Percentiles rank a stretch among this genome's conserved stretches.
These are phyloP conservation scores for Leptura quadrifasciata DNA, from an alignment of 2,888 invertebrate species.

Conservation along the genomic window DNA sequence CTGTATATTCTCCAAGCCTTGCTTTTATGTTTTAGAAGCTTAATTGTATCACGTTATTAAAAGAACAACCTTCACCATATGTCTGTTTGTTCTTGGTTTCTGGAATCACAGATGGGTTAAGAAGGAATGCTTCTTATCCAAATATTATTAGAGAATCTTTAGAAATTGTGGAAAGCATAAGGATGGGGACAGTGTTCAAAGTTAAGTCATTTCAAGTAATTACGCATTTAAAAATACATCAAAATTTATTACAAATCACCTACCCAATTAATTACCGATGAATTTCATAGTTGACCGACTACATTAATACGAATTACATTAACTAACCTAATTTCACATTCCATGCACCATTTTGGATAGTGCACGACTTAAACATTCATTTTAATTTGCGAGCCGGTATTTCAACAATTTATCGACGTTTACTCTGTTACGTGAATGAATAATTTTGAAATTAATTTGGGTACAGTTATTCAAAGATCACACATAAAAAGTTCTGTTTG, in stretches of 20 bases:
- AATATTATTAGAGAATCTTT: too few relatives aligned
- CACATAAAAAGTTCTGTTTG: neutral
- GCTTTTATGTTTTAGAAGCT: too few relatives aligned
- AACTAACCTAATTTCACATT: neutral
- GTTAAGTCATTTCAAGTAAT: too few relatives aligned
- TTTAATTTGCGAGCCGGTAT: neutral
- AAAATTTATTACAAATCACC: neutral
- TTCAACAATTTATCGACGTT: neutral
- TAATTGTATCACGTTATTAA: too few relatives aligned
- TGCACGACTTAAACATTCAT: neutral
- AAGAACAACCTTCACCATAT: too few relatives aligned
- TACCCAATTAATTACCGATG: neutral
- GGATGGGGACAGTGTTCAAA: too few relatives aligned
- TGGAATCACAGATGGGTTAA: too few relatives aligned
- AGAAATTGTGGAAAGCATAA: too few relatives aligned
- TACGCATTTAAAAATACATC: too few relatives aligned
- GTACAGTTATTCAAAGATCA: neutral
- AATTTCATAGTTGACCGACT: neutral
- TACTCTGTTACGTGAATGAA: neutral
- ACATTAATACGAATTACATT: neutral
- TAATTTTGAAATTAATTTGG: neutral
- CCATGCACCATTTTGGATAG: neutral
- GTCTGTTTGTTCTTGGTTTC: too few relatives aligned
- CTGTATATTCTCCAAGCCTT: too few relatives aligned
- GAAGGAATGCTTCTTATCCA: too few relatives aligned